phyloP scores from a whole-genome alignment of 2,888 invertebrate species.

The Acrobasis repandana region DNA sequence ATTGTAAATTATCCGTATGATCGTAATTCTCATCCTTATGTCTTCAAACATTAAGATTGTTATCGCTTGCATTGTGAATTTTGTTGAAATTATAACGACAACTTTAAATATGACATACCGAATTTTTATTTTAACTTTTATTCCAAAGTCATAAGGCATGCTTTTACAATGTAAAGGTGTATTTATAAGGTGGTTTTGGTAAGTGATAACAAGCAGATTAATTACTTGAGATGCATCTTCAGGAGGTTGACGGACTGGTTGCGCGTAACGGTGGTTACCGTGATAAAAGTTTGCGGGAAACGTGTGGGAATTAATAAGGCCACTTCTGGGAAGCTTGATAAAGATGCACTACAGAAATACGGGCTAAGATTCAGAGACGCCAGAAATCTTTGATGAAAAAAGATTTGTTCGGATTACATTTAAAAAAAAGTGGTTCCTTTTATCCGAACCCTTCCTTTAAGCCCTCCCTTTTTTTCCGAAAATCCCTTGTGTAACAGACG shows the following conservation, averaged over 20 bases:
- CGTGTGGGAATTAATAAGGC: constrained; percentile 35
- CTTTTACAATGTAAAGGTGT: background rate
- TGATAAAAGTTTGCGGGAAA: constrained; percentile 35
- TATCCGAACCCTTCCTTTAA: too few species aligned
- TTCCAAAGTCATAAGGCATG: constrained; percentile 11
- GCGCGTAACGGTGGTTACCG: constrained; percentile 26
- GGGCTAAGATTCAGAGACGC: background rate
- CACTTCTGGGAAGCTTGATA: constrained; percentile 30
- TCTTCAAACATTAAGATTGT: constrained; percentile 42
- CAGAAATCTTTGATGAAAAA: too few species aligned
- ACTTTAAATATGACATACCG: background rate
- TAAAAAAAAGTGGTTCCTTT: too few species aligned
- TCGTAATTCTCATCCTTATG: constrained; percentile 32
- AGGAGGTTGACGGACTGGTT: constrained; percentile 49
- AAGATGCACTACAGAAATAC: constrained; percentile 2
- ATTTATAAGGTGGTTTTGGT: constrained; percentile 30
- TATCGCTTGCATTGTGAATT: constrained; percentile 38
- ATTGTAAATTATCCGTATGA: constrained; percentile 17
- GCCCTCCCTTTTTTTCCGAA: too few species aligned
- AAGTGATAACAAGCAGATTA: constrained; percentile 64
- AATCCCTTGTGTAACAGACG: too few species aligned
- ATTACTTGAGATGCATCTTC: constrained; percentile 70
- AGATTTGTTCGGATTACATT: too few species aligned
- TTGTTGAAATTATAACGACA: constrained; percentile 17
- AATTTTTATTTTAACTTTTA: background rate